phyloP scores from a whole-genome alignment of 1,140 invertebrate genomes.

The Eurosta solidaginis region DNA sequence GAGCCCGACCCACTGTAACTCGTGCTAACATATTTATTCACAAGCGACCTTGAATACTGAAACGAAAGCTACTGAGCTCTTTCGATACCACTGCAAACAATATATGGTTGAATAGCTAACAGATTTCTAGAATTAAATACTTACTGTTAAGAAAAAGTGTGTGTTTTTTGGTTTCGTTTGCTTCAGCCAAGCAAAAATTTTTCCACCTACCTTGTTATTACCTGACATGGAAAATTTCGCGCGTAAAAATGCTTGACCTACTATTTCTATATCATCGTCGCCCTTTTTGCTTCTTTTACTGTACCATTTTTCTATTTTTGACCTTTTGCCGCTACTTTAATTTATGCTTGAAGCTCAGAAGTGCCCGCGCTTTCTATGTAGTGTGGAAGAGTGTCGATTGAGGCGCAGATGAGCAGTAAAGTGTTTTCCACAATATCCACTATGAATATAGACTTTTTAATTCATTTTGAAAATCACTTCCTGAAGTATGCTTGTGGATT shows the following conservation, averaged over 20 bases:
- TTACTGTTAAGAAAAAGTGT: background rate
- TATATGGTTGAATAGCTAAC: too few species aligned
- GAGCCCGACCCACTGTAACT: too few species aligned
- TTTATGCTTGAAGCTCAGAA: background rate
- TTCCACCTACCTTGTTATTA: background rate
- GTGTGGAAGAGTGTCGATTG: background rate
- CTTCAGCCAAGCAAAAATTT: background rate
- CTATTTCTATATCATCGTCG: background rate
- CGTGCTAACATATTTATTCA: background rate
- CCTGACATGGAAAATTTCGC: background rate
- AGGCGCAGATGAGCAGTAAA: background rate
- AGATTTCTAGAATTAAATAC: too few species aligned
- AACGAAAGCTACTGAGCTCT: background rate
- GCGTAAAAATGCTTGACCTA: background rate
- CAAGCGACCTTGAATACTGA: background rate
- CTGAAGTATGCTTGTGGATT: slow-evolving; percentile 2
- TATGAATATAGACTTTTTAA: background rate
- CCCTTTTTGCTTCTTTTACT: background rate
- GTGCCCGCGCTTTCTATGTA: background rate
- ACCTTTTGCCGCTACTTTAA: background rate
- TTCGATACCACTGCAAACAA: too few species aligned
- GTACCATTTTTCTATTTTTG: background rate
- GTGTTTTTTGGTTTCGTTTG: background rate
- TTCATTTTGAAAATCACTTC: slow-evolving; percentile 9
- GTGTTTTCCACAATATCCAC: background rate